Percentiles rank a stretch among this genome's conserved stretches.
phyloP scores from a whole-genome alignment of 1,140 invertebrate genomes.

The Neodiprion lecontei region DNA sequence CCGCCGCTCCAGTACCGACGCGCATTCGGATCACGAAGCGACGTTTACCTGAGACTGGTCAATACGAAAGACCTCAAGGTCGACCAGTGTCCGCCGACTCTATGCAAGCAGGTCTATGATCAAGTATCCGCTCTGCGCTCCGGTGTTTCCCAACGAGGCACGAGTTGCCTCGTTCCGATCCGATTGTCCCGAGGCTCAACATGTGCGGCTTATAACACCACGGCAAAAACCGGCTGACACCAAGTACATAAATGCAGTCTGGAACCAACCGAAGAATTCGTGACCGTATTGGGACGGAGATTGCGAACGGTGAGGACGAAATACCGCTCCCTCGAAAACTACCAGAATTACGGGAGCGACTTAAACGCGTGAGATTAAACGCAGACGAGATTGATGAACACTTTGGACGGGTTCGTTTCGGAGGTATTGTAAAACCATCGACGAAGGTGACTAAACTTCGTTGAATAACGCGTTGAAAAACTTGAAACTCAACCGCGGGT shows the following conservation, averaged over 20 bases:
- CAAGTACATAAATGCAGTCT: not conserved
- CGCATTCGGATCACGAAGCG: not conserved
- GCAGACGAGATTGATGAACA: too few species aligned
- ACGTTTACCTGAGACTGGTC: constrained; percentile 2
- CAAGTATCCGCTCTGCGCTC: too few species aligned
- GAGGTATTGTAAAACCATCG: too few species aligned
- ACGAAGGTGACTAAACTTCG: too few species aligned
- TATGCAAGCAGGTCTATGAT: not conserved
- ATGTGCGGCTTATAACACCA: not conserved
- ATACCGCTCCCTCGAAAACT: not conserved
- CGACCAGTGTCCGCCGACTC: not conserved
- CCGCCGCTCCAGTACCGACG: too few species aligned
- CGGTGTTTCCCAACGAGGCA: not conserved
- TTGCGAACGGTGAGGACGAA: not conserved
- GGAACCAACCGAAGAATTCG: not conserved
- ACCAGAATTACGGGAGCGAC: too few species aligned
- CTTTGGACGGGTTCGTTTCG: too few species aligned
- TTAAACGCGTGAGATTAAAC: too few species aligned
- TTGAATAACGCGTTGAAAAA: too few species aligned
- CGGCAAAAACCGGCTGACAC: not conserved
- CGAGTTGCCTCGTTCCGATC: not conserved
- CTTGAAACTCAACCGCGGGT: too few species aligned
- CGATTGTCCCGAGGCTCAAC: not conserved
- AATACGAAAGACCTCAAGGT: not conserved
- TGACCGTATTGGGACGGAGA: not conserved